These are phyloP conservation scores for Proisotoma minuta DNA, from an alignment of 2,888 invertebrate genomes.

Conservation along the genomic window DNA sequence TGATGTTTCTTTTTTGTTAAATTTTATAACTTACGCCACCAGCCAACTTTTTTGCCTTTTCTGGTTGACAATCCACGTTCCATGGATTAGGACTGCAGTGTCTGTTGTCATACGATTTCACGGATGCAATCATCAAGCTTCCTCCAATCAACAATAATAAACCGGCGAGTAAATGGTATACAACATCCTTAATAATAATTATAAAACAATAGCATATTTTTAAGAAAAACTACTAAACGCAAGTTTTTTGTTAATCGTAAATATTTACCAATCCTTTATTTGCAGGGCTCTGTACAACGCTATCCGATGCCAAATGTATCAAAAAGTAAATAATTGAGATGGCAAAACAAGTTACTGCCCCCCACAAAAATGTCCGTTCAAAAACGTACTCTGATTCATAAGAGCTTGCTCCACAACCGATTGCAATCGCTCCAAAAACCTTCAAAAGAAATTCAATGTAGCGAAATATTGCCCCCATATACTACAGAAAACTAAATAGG, in stretches of 20 bases:
- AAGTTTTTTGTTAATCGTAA: conserved; percentile 2
- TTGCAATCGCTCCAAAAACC: conserved; percentile 30
- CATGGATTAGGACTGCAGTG: not conserved
- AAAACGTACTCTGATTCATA: conserved; percentile 16
- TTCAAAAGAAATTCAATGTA: too few species aligned
- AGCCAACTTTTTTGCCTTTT: conserved; percentile 21
- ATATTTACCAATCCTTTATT: conserved; percentile 23
- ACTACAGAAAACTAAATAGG: too few species aligned
- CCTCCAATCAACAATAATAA: conserved; percentile 31
- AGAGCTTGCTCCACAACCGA: conserved; percentile 24
- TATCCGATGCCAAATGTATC: conserved; percentile 8
- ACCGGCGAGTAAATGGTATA: conserved; percentile 33
- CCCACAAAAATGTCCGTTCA: conserved; percentile 27
- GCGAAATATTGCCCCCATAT: too few species aligned
- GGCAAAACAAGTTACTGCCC: conserved; percentile 20
- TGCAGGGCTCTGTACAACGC: conserved; percentile 11
- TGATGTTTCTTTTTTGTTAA: not conserved
- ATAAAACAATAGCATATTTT: not conserved
- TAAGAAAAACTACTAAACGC: not conserved
- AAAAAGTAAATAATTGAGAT: conserved; percentile 25
- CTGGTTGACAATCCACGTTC: not conserved
- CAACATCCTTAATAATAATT: conserved; percentile 20
- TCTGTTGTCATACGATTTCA: conserved; percentile 15
- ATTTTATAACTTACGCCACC: conserved; percentile 28
- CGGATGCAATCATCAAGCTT: conserved; percentile 29